Percentiles rank a stretch among this genome's conserved stretches.
Evolutionary conservation across 92 coral and sea anemone species (phyloP).

Genomic region (Epizoanthus illoricatus): DNA sequence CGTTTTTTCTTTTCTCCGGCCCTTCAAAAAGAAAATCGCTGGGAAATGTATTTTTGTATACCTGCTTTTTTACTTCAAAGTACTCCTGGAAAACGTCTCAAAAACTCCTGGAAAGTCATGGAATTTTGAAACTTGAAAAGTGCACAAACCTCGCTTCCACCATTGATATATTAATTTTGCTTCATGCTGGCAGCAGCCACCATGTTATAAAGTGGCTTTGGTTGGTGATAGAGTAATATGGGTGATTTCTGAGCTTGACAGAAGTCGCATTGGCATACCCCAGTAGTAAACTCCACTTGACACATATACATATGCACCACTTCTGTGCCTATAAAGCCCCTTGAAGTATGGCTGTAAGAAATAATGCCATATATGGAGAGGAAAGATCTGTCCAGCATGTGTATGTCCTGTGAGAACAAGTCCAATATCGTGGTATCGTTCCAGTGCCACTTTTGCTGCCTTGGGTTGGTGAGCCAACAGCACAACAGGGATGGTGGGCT

Average conservation of each 20-base stretch:
- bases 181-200: not conserved
- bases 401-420: conserved; percentile 82
- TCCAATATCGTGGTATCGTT: conserved; percentile 57
- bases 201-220: not conserved
- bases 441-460: conserved; percentile 67
- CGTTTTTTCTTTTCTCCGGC: no score
- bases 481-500: conserved; percentile 61
- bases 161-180: no score
- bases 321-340: conserved; percentile 69
- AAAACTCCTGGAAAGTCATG: no score
- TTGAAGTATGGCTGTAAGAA: conserved; percentile 73
- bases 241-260: conserved; percentile 73
- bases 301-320: conserved; percentile 69
- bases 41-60: no score
- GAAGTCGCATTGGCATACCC: conserved; percentile 93
- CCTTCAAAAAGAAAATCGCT: no score
- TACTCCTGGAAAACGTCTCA: no score
- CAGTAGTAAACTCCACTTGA: conserved; percentile 79
- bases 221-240: conserved; percentile 55
- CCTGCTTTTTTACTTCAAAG: no score
- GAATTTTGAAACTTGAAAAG: no score
- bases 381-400: conserved; percentile 80
- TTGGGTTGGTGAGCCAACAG: conserved; percentile 82
- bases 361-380: conserved; percentile 77
- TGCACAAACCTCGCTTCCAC: no score